Percentiles rank a stretch among this genome's conserved stretches.
Conservation (phyloP, 1,140 invertebrate genomes). For the Probaryconus sp. region DNA sequence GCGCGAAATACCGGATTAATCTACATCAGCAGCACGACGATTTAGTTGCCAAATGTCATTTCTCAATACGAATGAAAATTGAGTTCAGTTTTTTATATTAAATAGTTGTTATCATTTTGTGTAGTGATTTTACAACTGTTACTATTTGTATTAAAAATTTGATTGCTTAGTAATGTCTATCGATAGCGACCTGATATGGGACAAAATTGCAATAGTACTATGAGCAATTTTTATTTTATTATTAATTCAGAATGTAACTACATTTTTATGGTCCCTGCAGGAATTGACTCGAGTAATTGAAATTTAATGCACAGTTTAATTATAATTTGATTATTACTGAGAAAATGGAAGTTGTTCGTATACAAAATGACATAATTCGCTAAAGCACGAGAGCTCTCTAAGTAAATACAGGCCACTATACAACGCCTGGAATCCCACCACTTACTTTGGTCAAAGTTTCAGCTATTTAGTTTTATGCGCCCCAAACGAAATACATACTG, state of each 20-base stretch:
- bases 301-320: constrained; percentile 58
- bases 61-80: constrained; percentile 32
- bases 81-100: background rate
- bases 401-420: constrained; percentile 53
- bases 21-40: constrained; percentile 65
- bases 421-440: constrained; percentile 54
- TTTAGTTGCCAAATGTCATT: constrained; percentile 59
- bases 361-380: constrained; percentile 60
- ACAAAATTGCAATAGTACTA: too few relatives aligned
- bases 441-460: constrained; percentile 72
- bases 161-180: too few relatives aligned
- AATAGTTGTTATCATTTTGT: too few relatives aligned
- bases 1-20: constrained; percentile 71
- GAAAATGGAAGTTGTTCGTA: constrained; percentile 60
- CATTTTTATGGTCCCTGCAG: too few relatives aligned
- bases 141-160: too few relatives aligned
- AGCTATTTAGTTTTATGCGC: constrained; percentile 73
- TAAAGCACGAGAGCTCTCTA: constrained; percentile 44
- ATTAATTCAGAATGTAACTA: too few relatives aligned
- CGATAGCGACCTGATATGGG: too few relatives aligned
- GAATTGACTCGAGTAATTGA: constrained; percentile 46
- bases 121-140: too few relatives aligned
- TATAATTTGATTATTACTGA: constrained; percentile 57
- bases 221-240: too few relatives aligned
- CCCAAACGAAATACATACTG: constrained; percentile 69